A percentile compares a stretch with the other conserved stretches of the same genome.
Evolutionary conservation across 2,797 vertebrate genomes (phyloP).

Genomic region (Muscicapa comitata): DNA sequence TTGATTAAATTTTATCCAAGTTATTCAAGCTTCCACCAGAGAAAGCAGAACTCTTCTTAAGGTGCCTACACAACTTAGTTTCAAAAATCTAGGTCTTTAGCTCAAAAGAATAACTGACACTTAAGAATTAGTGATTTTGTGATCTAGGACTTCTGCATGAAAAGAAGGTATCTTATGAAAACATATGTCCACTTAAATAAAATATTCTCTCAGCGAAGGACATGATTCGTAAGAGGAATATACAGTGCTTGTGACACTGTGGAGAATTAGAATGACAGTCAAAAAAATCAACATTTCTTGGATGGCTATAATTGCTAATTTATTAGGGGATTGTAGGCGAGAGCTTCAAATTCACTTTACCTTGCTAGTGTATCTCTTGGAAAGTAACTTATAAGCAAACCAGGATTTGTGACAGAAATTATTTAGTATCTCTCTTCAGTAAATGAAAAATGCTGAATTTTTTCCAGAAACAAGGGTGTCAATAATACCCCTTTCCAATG

Average conservation of each 20-base stretch:
- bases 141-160: background rate
- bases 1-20: background rate
- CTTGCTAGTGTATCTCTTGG: background rate
- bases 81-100: background rate
- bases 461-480: background rate
- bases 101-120: background rate
- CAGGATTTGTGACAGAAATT: background rate
- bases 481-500: background rate
- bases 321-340: background rate
- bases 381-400: background rate
- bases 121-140: background rate
- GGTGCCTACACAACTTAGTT: background rate
- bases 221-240: background rate
- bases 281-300: background rate
- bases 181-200: background rate
- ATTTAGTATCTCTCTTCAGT: background rate
- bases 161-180: background rate
- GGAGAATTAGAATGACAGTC: background rate
- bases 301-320: background rate
- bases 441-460: background rate
- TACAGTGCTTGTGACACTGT: background rate
- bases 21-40: background rate
- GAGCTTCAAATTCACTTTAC: background rate
- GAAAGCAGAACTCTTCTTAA: background rate
- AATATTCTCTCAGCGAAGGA: background rate